These are phyloP conservation scores for Hipparchia sbordonii DNA, from an alignment of 2,888 invertebrate species.

Conservation along the genomic window DNA sequence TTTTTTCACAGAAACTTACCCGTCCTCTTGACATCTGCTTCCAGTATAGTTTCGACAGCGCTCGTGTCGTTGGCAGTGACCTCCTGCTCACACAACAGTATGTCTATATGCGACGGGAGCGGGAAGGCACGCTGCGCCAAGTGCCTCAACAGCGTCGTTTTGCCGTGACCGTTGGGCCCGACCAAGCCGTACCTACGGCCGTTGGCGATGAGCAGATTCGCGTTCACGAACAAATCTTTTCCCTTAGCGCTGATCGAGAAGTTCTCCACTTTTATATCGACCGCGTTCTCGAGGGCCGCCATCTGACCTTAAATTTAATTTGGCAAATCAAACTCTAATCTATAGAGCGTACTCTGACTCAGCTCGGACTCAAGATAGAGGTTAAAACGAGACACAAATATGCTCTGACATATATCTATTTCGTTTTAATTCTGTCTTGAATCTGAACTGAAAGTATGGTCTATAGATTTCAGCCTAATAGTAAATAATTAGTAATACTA, in stretches of 20 bases:
- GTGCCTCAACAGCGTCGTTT: slow-evolving; percentile 97
- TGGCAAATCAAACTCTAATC: neutral
- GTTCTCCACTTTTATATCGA: slow-evolving; percentile 99
- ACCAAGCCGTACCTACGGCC: slow-evolving; percentile 98
- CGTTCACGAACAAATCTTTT: slow-evolving; percentile 98
- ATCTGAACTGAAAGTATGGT: too few species aligned
- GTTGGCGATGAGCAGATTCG: slow-evolving; percentile 95
- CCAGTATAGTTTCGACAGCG: slow-evolving; percentile 96
- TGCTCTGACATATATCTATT: too few species aligned
- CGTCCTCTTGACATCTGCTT: slow-evolving; percentile 95
- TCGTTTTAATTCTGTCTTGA: too few species aligned
- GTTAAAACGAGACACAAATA: too few species aligned
- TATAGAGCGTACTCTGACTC: too few species aligned
- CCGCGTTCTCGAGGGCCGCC: slow-evolving; percentile 94
- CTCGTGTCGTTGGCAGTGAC: slow-evolving; percentile 96
- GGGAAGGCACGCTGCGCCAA: slow-evolving; percentile 94
- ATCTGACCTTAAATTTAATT: slow-evolving; percentile 81
- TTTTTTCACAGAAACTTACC: slow-evolving; percentile 54
- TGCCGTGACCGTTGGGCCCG: slow-evolving; percentile 99
- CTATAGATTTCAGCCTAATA: too few species aligned
- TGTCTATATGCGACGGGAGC: slow-evolving; percentile 97
- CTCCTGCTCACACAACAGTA: slow-evolving; percentile 98
- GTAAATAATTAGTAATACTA: too few species aligned
- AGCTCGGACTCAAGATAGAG: too few species aligned
- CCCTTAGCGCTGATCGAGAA: slow-evolving; percentile 99